These are phyloP conservation scores for Argyresthia goedartella DNA, from an alignment of 2,888 invertebrate genomes.

Conservation along the genomic window DNA sequence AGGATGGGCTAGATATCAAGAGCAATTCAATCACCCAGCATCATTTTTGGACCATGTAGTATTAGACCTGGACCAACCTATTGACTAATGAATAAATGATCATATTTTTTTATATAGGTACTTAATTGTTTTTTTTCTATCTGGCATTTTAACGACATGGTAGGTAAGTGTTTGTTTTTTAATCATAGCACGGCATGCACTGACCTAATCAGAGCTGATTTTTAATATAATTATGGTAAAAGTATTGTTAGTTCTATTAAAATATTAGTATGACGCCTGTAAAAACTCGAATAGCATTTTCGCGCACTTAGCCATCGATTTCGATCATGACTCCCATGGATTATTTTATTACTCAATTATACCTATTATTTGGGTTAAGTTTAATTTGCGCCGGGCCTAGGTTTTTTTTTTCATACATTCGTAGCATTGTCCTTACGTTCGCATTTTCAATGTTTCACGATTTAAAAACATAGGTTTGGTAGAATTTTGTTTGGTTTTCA, in stretches of 20 bases:
- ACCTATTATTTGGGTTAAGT: constrained; percentile 6
- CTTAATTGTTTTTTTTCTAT: no score
- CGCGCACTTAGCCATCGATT: constrained; percentile 6
- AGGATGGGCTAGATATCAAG: no score
- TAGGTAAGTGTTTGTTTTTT: neutral
- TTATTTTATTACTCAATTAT: constrained; percentile 7
- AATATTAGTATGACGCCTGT: neutral
- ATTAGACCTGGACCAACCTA: no score
- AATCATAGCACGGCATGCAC: neutral
- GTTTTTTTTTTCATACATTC: constrained; percentile 5
- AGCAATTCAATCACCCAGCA: no score
- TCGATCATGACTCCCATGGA: constrained; percentile 4
- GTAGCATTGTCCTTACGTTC: constrained; percentile 3
- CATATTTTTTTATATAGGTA: no score
- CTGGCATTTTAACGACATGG: neutral
- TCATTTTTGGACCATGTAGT: no score
- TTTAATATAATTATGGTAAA: neutral
- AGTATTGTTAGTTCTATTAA: neutral
- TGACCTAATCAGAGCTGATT: neutral
- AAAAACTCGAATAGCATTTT: constrained; percentile 7
- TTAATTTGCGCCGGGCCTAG: constrained; percentile 7
- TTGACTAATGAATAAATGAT: no score
- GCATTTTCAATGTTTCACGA: no score
- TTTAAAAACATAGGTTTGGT: no score
- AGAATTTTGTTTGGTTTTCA: no score